phyloP scores from a whole-genome alignment of 37 sponge, comb jelly and placozoan species.

The Mnemiopsis leidyi region DNA sequence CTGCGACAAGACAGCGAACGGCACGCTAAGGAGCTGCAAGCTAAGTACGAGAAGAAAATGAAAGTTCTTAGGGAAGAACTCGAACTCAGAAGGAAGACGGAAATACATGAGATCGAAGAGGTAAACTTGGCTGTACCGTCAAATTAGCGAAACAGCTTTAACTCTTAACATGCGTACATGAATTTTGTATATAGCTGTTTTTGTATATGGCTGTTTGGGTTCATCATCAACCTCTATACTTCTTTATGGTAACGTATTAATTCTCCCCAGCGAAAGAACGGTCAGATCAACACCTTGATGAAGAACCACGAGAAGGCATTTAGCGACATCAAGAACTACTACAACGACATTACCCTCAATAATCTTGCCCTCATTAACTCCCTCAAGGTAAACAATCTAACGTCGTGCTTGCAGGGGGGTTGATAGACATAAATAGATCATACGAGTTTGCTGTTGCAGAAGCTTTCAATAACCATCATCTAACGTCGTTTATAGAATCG shows the following conservation, averaged over 20 bases:
- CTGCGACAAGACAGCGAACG: slow-evolving; percentile 82
- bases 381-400: slow-evolving; percentile 74
- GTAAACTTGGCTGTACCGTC: too few species aligned
- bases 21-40: slow-evolving; percentile 79
- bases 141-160: too few species aligned
- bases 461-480: too few species aligned
- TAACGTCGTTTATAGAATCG: too few species aligned
- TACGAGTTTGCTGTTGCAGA: too few species aligned
- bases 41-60: slow-evolving; percentile 90
- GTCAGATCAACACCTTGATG: slow-evolving; percentile 93
- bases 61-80: slow-evolving; percentile 85
- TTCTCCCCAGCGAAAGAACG: slow-evolving; percentile 88
- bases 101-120: slow-evolving; percentile 98
- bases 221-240: too few species aligned
- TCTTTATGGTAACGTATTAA: too few species aligned
- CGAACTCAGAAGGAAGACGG: slow-evolving; percentile 92
- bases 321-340: slow-evolving; percentile 99
- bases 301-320: slow-evolving; percentile 99
- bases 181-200: too few species aligned
- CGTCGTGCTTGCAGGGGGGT: background rate
- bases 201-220: too few species aligned
- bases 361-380: slow-evolving; percentile 98
- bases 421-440: too few species aligned
- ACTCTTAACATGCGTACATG: too few species aligned
- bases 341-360: slow-evolving; percentile 99